These are phyloP conservation scores for Carabus problematicus DNA, from an alignment of 2,888 invertebrate genomes.

Conservation along the genomic window DNA sequence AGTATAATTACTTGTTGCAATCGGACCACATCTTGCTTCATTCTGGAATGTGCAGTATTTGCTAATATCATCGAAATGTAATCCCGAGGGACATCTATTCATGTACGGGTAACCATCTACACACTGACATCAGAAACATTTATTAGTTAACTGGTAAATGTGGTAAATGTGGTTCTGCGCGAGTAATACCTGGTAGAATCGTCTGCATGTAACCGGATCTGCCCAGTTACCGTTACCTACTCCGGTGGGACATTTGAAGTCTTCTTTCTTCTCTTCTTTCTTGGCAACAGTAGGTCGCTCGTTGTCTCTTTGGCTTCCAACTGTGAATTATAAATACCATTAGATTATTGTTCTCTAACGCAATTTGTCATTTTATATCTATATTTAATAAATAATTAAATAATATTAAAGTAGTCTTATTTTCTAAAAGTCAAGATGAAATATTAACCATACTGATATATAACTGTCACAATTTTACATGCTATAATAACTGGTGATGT, in stretches of 20 bases:
- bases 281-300: conserved; percentile 47
- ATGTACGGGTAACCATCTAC: conserved; percentile 88
- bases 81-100: conserved; percentile 87
- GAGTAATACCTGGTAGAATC: conserved; percentile 82
- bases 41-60: conserved; percentile 90
- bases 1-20: conserved; percentile 78
- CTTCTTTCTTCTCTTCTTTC: conserved; percentile 65
- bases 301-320: conserved; percentile 58
- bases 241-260: conserved; percentile 82
- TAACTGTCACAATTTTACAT: too few relatives aligned
- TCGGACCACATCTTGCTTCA: conserved; percentile 89
- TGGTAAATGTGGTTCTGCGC: conserved; percentile 2
- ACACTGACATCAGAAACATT: conserved; percentile 66
- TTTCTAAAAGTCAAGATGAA: too few relatives aligned
- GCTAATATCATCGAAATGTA: conserved; percentile 89
- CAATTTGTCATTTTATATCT: neutral
- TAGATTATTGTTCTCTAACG: conserved; percentile 21
- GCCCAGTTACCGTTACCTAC: conserved; percentile 89
- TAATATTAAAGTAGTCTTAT: too few relatives aligned
- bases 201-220: conserved; percentile 84
- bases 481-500: too few relatives aligned
- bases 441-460: too few relatives aligned
- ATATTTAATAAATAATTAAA: neutral
- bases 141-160: conserved; percentile 1
- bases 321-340: conserved; percentile 54